Evolutionary conservation across 2,888 invertebrate genomes (phyloP).

Genomic region (Danaus chrysippus): DNA sequence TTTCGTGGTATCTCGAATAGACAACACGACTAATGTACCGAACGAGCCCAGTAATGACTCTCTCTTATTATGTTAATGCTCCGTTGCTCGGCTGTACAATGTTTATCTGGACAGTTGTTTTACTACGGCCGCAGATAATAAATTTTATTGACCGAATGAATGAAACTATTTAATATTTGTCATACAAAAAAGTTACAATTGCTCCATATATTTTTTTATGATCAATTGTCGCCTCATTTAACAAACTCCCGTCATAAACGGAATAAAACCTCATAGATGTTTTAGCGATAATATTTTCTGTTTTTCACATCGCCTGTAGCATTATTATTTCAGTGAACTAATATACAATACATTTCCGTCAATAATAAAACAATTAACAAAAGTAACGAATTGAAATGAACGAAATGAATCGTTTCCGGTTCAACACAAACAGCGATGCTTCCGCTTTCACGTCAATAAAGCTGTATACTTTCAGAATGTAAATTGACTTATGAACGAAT

Average conservation of each 20-base stretch:
- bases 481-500: slow-evolving; percentile 10
- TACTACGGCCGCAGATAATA: neutral
- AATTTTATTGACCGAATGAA: slow-evolving; percentile 4
- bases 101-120: neutral
- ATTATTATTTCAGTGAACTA: too few relatives aligned
- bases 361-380: slow-evolving; percentile 9
- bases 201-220: too few relatives aligned
- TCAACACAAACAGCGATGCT: slow-evolving; percentile 27
- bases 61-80: slow-evolving; percentile 23
- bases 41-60: slow-evolving; percentile 25
- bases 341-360: neutral
- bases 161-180: neutral
- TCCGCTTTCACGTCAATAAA: slow-evolving; percentile 26
- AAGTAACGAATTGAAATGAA: slow-evolving; percentile 14
- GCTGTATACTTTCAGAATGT: slow-evolving; percentile 9
- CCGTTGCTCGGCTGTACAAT: slow-evolving; percentile 6
- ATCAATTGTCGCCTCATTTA: too few relatives aligned
- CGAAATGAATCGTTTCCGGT: slow-evolving; percentile 28
- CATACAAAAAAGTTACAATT: too few relatives aligned
- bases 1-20: neutral
- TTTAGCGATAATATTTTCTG: too few relatives aligned
- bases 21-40: slow-evolving; percentile 21
- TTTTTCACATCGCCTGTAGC: too few relatives aligned
- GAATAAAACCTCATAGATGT: too few relatives aligned
- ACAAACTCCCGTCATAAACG: too few relatives aligned